Base-by-base conservation (phyloP, 2,888 invertebrate species). In the Aelia acuminata region DNA sequence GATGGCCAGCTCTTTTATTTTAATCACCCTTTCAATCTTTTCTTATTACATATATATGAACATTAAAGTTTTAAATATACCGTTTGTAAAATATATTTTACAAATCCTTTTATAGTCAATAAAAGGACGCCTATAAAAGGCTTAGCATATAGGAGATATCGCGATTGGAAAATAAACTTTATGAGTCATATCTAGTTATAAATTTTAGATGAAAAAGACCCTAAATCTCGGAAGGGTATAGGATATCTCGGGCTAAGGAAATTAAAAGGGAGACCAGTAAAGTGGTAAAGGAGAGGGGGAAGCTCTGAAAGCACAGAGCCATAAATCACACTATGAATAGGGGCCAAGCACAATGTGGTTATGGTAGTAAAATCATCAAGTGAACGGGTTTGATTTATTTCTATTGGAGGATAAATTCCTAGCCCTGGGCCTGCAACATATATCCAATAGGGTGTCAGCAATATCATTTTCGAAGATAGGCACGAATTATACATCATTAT, bases 231-330 rank as follows among this genome's bases (percentile, higher is more conserved):
- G 57, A 57, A 26, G 10, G 18, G 8, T 53, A n/a, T 53, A n/a
- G 26, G 15, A 57, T 57, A 57, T 57, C 57, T 31, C n/a, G n/a
- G 57, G 57, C 26, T 57, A 57, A 57, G 57, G 57, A 57, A 57
- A 57, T 57, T 57, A 57, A 57, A 57, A 57, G 57, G 57, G 22
- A 26, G 13, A 8, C 18, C n/a, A 57, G 26, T 57, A 57, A 57
- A 57, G 57, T 57, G 57, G 3, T 26, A 10, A 26, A 15, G 57
- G 1, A n/a, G n/a, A n/a, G 13, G 4, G 26, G 11, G 26, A 4
- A 5, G 43, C 22, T 15, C 57, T 57, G 26, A 57, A 57, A 26
- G 26, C 2, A 57, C 11, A n/a, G 57, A 13, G 15, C 57, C 18
- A 57, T 57, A 57, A 57, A 15, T 57, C 57, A 57, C 4, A 15